Evolutionary conservation across 2,888 invertebrate genomes (phyloP), one percentile per base, ranked within the genome.

Genomic region (Drosophila imparisetae): DNA sequence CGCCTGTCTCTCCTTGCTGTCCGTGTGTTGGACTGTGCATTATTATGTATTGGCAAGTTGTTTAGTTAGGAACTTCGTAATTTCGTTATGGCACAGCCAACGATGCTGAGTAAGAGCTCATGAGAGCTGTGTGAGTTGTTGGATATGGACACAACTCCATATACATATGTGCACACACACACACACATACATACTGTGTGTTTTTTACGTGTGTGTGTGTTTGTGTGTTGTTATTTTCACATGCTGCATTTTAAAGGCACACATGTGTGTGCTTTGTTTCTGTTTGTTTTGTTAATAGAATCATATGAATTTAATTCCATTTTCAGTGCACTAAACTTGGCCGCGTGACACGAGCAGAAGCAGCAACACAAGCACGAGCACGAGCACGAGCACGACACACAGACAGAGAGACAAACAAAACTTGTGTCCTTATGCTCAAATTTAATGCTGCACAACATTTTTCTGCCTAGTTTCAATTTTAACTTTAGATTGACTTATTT

Each of bases 231-330:
- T 53, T 65, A 72, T 76, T 78, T 67, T 78, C 49, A 64, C 65
- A 58, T 53, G 70, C 52, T 67, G 66, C 69, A 77, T 77, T 72
- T 77, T 60, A 66, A 66, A 65, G 48, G 48, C 67, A 72, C 54
- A 42, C 29, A 36, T 59, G 34, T 63, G 7, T 57, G 38, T 71
- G 57, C 50, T 50, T 29, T 59, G 52, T 57, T 50, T 69, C 66
- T 88, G 80, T 88, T 90, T 83, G 82, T 68, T 75, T 72, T 75
- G 73, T 80, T 87, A 90, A 87, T 90, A 90, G 90, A 90, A 90
- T 89, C 82, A 86, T 83, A 78, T 77, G 72, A 80, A 76, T 73
- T 80, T 80, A 80, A 87, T 81, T 77, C 62, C 69, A 81, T 76
- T 78, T 76, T 66, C 78, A 67, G 55, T 61, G 60, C 49, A 55